Conservation (phyloP, 2,888 invertebrate genomes). For the Encarsia formosa region DNA sequence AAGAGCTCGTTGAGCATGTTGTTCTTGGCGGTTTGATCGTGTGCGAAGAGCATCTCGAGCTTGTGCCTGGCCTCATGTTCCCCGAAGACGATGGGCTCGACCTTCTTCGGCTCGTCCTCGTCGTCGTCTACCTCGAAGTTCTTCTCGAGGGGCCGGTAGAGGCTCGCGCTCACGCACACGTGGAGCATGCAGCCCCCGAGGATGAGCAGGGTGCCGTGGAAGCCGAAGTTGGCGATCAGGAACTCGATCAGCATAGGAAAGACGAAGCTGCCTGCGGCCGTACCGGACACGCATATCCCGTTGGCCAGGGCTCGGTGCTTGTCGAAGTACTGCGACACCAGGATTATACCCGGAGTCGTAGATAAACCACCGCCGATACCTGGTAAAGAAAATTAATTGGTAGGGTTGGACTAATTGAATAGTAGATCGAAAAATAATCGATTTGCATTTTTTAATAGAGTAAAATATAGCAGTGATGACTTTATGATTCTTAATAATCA, state of each 20-base stretch:
- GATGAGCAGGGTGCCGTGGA: constrained; percentile 68
- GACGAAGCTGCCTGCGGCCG: constrained; percentile 75
- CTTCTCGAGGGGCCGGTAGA: constrained; percentile 60
- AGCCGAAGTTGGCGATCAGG: constrained; percentile 66
- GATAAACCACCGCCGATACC: constrained; percentile 76
- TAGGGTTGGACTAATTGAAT: too few species aligned
- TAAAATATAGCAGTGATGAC: too few species aligned
- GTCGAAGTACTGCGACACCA: constrained; percentile 76
- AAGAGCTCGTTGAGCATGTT: constrained; percentile 50
- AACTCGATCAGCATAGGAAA: constrained; percentile 71
- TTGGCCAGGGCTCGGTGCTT: constrained; percentile 75
- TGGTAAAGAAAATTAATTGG: too few species aligned
- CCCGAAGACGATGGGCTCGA: constrained; percentile 27
- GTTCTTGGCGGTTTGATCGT: constrained; percentile 44
- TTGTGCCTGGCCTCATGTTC: constrained; percentile 41
- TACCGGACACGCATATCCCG: constrained; percentile 76
- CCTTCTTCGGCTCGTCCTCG: background rate
- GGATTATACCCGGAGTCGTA: constrained; percentile 76
- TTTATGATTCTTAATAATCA: too few species aligned
- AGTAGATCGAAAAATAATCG: too few species aligned
- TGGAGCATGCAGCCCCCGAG: constrained; percentile 72
- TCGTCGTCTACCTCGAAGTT: constrained; percentile 28
- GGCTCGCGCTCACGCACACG: constrained; percentile 67
- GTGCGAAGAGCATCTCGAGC: constrained; percentile 46
- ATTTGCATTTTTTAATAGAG: too few species aligned